phyloP scores from a whole-genome alignment of 2,113 vertebrate genomes.

The Rallus limicola region DNA sequence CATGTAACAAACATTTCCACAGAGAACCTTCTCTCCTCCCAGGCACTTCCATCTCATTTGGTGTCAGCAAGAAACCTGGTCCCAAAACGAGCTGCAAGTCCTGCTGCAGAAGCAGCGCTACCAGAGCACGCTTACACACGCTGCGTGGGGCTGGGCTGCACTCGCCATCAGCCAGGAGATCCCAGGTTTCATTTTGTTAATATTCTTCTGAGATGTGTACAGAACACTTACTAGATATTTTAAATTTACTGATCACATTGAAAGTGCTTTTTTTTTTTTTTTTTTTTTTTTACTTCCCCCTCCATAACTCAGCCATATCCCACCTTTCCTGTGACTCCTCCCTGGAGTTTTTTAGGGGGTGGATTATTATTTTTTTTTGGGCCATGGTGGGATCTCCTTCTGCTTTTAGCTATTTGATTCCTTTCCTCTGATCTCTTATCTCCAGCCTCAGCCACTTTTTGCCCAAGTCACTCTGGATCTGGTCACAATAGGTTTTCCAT shows the following conservation, averaged over 20 bases:
- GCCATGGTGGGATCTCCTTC: not conserved
- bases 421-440: not conserved
- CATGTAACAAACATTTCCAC: not conserved
- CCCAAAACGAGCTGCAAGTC: not conserved
- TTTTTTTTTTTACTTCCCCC: not conserved
- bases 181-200: not conserved
- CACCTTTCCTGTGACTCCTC: not conserved
- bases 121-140: not conserved
- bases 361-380: not conserved
- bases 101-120: not conserved
- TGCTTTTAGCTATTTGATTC: not conserved
- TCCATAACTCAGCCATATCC: not conserved
- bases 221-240: not conserved
- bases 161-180: not conserved
- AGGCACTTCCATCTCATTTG: not conserved
- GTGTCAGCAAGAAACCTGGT: not conserved
- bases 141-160: accelerated
- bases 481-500: not conserved
- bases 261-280: not conserved
- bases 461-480: not conserved
- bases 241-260: not conserved
- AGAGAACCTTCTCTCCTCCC: not conserved
- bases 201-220: not conserved
- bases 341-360: not conserved
- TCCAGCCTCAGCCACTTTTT: not conserved